These are phyloP conservation scores for Bactericera cockerelli DNA, from an alignment of 1,140 invertebrate genomes.

Conservation along the genomic window DNA sequence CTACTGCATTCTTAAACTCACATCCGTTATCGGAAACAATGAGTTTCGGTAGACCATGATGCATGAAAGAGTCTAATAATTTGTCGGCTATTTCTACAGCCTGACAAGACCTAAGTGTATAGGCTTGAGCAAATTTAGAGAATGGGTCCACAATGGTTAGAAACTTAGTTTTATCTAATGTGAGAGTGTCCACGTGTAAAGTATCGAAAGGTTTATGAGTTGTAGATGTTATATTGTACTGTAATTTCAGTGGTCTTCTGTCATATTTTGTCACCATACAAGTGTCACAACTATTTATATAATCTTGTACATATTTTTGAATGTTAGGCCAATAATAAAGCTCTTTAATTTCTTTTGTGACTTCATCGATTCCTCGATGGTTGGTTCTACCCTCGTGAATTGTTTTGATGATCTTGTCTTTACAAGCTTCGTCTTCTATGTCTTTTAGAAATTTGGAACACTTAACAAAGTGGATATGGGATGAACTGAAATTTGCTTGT, in stretches of 20 bases:
- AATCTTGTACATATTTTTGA: not conserved
- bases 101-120: not conserved
- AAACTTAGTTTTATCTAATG: not conserved
- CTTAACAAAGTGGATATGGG: not conserved
- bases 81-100: slow-evolving; percentile 6
- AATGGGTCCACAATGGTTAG: slow-evolving; percentile 3
- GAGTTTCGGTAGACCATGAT: not conserved
- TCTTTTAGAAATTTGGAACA: not conserved
- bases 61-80: not conserved
- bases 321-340: not conserved
- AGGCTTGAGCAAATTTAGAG: slow-evolving; percentile 8
- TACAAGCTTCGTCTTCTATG: not conserved
- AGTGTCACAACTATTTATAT: not conserved
- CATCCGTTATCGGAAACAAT: not conserved
- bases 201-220: slow-evolving; percentile 4
- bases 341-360: not conserved
- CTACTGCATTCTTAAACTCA: slow-evolving; percentile 8
- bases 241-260: not conserved
- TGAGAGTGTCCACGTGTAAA: not conserved
- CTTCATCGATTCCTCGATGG: slow-evolving; percentile 4
- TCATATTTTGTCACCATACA: not conserved
- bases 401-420: not conserved
- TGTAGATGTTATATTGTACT: slow-evolving; percentile 3
- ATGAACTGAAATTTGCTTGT: not conserved
- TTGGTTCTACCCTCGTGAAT: not conserved